Evolutionary conservation across 2,888 invertebrate species (phyloP).

Genomic region (Hydriomena furcata): DNA sequence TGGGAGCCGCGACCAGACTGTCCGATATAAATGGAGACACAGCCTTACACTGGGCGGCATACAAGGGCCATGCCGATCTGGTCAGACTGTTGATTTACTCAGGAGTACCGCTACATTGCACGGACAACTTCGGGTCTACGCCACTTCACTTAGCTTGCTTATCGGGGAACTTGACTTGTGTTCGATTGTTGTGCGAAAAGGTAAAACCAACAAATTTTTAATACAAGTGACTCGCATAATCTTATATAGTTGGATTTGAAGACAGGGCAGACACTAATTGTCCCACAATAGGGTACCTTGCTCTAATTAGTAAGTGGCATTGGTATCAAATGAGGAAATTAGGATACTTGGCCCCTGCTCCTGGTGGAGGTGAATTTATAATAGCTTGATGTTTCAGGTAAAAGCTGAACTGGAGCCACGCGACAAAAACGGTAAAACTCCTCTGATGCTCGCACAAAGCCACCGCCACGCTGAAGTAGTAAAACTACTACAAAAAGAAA

Average conservation of each 20-base stretch:
- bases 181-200: constrained; percentile 94
- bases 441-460: constrained; percentile 93
- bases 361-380: not conserved
- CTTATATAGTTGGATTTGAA: no score
- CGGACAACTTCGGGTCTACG: constrained; percentile 96
- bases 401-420: constrained; percentile 93
- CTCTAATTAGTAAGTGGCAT: no score
- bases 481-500: constrained; percentile 90
- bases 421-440: constrained; percentile 96
- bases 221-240: no score
- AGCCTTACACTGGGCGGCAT: constrained; percentile 96
- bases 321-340: no score
- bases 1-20: constrained; percentile 93
- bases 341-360: no score
- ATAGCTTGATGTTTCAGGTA: constrained; percentile 77
- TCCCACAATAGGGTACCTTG: no score
- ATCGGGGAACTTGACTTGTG: constrained; percentile 94
- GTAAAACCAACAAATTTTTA: no score
- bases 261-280: no score
- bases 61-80: constrained; percentile 95
- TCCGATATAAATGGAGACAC: constrained; percentile 97
- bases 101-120: constrained; percentile 94
- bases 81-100: constrained; percentile 95
- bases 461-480: constrained; percentile 94
- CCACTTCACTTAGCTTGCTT: constrained; percentile 95